These are phyloP conservation scores for Colinus virginianus DNA, from an alignment of 2,113 vertebrate species.

Conservation along the genomic window DNA sequence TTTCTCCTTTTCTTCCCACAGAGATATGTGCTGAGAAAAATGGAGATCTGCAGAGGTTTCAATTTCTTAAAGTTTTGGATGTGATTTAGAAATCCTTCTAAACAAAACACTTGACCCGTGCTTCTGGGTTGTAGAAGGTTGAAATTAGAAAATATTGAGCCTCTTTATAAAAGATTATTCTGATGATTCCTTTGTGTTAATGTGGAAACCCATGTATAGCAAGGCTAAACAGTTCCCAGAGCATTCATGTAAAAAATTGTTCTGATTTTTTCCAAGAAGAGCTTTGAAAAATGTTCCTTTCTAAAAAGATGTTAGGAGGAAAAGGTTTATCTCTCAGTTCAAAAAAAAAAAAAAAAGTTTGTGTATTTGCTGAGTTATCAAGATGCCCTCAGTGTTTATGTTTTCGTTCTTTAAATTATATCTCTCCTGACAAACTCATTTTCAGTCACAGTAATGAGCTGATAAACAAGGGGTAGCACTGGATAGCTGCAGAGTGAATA, in stretches of 20 bases:
- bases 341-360: not conserved
- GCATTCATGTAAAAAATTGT: not conserved
- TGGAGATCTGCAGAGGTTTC: not conserved
- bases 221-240: conserved; percentile 3
- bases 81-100: not conserved
- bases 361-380: conserved; percentile 43
- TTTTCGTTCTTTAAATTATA: conserved; percentile 63
- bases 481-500: conserved; percentile 38
- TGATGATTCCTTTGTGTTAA: not conserved
- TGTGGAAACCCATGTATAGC: not conserved
- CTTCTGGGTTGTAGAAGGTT: not conserved
- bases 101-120: not conserved
- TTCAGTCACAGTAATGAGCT: conserved; percentile 64
- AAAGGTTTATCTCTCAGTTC: conserved; percentile 8
- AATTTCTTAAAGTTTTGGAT: not conserved
- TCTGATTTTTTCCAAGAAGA: not conserved
- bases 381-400: conserved; percentile 24
- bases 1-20: not conserved
- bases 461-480: conserved; percentile 56
- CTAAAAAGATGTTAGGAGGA: not conserved
- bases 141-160: not conserved
- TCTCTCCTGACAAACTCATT: conserved; percentile 73
- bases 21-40: not conserved
- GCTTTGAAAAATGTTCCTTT: conserved; percentile 15
- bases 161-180: not conserved